phyloP scores from a whole-genome alignment of 2,888 invertebrate genomes.

The Sarcophaga caerulescens region DNA sequence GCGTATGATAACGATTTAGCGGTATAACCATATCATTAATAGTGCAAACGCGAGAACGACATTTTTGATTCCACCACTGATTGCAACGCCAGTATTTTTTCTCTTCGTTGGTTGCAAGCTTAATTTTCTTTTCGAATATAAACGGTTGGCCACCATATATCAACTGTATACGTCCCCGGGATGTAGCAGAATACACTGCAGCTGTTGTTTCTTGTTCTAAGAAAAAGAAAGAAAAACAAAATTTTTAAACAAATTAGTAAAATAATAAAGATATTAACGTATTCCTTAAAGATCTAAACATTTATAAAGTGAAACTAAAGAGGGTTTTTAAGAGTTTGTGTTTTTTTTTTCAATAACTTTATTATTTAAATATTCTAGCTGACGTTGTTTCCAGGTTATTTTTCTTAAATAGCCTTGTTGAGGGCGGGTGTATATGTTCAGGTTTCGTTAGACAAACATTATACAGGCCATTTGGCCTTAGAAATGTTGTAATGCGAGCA shows the following conservation, averaged over 20 bases:
- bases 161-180: constrained; percentile 80
- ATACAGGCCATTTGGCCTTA: constrained; percentile 75
- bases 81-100: constrained; percentile 81
- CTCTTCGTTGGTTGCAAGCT: constrained; percentile 77
- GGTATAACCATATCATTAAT: constrained; percentile 79
- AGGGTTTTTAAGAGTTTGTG: constrained; percentile 19
- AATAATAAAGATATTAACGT: not conserved
- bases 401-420: constrained; percentile 73
- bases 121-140: constrained; percentile 80
- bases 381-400: constrained; percentile 43
- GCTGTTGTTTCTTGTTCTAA: constrained; percentile 74
- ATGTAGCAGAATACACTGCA: constrained; percentile 81
- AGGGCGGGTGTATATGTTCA: constrained; percentile 78
- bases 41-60: constrained; percentile 81
- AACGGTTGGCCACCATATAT: constrained; percentile 81
- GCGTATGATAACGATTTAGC: constrained; percentile 81
- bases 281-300: not conserved
- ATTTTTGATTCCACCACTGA: constrained; percentile 82
- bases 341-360: constrained; percentile 26
- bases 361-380: constrained; percentile 11
- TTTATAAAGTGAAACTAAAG: constrained; percentile 43
- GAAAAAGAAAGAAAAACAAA: constrained; percentile 23
- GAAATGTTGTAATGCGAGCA: constrained; percentile 77
- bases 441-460: constrained; percentile 78
- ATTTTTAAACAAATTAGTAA: constrained; percentile 63